Evolutionary conservation across 2,113 vertebrate genomes (phyloP).

Genomic region (Dipodomys spectabilis): DNA sequence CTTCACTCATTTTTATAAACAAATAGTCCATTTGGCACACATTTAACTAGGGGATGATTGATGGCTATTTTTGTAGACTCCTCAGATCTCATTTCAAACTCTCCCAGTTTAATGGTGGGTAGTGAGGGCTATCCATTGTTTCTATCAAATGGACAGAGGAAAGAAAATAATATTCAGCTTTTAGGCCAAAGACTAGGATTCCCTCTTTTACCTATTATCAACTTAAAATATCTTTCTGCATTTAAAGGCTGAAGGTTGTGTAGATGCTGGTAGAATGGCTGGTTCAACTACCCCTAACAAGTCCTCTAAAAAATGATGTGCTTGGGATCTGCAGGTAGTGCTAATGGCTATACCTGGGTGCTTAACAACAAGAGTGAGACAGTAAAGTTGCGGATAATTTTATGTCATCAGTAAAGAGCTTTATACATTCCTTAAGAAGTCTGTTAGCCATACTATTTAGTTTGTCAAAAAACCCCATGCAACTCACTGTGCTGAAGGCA

Average conservation of each 20-base stretch:
- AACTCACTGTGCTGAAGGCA: background rate
- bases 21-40: background rate
- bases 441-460: background rate
- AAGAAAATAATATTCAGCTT: background rate
- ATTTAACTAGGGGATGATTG: background rate
- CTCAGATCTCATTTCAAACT: background rate
- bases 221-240: background rate
- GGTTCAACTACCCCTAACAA: background rate
- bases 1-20: background rate
- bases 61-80: background rate
- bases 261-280: background rate
- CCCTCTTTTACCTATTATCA: background rate
- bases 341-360: background rate
- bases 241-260: background rate
- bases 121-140: too few species aligned
- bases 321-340: background rate
- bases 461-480: background rate
- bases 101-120: background rate
- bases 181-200: background rate
- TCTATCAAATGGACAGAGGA: background rate
- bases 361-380: background rate
- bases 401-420: background rate
- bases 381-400: background rate
- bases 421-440: background rate
- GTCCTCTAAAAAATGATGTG: background rate